A percentile compares a stretch with the other conserved stretches of the same genome.
Evolutionary conservation across 2,888 invertebrate genomes (phyloP).

Genomic region (Leptinotarsa juncta): DNA sequence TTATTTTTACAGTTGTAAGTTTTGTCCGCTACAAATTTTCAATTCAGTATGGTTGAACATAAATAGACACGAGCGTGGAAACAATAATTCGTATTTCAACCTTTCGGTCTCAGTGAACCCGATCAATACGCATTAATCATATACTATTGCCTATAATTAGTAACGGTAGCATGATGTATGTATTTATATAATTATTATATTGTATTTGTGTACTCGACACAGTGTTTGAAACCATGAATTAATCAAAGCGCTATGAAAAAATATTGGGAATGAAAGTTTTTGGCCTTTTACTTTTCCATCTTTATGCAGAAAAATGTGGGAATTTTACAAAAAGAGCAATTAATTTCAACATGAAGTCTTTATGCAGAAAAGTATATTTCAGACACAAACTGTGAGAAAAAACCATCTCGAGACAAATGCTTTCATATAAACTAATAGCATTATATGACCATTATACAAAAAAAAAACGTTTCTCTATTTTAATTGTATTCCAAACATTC

Average conservation of each 20-base stretch:
- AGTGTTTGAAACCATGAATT: background rate
- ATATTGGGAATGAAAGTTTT: background rate
- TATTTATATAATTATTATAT: slow-evolving; percentile 64
- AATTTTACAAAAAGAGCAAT: no score
- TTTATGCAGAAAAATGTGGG: no score
- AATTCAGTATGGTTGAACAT: background rate
- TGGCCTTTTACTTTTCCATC: no score
- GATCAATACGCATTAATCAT: slow-evolving; percentile 61
- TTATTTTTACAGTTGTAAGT: background rate
- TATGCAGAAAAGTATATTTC: no score
- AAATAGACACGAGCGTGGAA: background rate
- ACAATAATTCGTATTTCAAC: slow-evolving; percentile 20
- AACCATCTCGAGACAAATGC: no score
- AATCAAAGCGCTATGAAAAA: background rate
- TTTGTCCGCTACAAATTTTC: background rate
- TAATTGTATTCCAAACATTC: no score
- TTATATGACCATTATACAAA: no score
- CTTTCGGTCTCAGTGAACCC: slow-evolving; percentile 52
- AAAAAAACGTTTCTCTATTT: no score
- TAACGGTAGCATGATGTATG: slow-evolving; percentile 61
- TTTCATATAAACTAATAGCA: no score
- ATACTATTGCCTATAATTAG: slow-evolving; percentile 64
- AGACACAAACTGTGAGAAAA: no score
- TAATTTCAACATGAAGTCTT: no score
- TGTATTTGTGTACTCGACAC: background rate